Percentiles rank a stretch among this genome's conserved stretches.
These are phyloP conservation scores for Orthonychiurus folsomi DNA, from an alignment of 2,888 invertebrate genomes.

Conservation along the genomic window DNA sequence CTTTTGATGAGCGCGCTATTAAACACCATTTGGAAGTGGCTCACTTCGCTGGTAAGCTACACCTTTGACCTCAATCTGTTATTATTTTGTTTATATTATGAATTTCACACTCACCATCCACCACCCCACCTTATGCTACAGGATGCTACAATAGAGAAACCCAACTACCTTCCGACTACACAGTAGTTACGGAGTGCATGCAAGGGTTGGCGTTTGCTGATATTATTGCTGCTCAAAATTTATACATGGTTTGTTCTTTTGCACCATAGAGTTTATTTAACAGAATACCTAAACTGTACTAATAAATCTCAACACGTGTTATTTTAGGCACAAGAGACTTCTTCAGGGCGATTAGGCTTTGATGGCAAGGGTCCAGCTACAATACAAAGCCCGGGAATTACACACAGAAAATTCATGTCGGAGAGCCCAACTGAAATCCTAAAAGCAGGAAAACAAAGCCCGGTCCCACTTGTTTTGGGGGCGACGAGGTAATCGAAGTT, in stretches of 20 bases:
- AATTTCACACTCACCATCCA: no score
- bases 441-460: slow-evolving; percentile 14
- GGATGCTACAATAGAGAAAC: not conserved
- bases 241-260: not conserved
- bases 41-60: slow-evolving; percentile 12
- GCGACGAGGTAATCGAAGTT: no score
- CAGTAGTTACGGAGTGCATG: not conserved
- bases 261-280: not conserved
- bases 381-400: slow-evolving; percentile 16
- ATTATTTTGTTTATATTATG: no score
- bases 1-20: slow-evolving; percentile 22
- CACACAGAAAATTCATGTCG: slow-evolving; percentile 7
- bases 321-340: slow-evolving; percentile 5
- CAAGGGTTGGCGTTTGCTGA: not conserved
- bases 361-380: slow-evolving; percentile 21
- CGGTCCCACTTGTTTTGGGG: slow-evolving; percentile 25
- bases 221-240: not conserved
- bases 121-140: no score
- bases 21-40: slow-evolving; percentile 24
- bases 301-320: not conserved
- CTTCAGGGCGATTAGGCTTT: slow-evolving; percentile 20
- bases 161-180: no score
- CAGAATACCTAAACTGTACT: no score
- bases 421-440: slow-evolving; percentile 22
- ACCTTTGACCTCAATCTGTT: no score